Percentiles rank a stretch among this genome's conserved stretches.
Evolutionary conservation across 2,797 vertebrate species (phyloP).

Genomic region (Enteromius trimaculatus): DNA sequence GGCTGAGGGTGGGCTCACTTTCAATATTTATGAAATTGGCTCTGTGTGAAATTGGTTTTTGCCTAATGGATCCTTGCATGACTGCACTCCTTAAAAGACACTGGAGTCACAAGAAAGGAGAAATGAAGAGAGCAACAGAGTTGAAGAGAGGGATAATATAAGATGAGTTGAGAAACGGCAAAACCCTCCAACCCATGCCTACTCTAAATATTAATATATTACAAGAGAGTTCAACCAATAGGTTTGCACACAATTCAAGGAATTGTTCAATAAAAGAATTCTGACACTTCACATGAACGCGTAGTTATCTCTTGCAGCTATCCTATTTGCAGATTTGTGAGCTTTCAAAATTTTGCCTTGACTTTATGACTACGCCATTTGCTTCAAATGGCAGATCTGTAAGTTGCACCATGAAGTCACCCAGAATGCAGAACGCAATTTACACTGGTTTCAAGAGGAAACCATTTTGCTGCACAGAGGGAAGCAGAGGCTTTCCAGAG

Average conservation of each 20-base stretch:
- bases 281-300: slow-evolving; percentile 19
- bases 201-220: slow-evolving; percentile 11
- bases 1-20: slow-evolving; percentile 77
- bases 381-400: slow-evolving; percentile 35
- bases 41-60: slow-evolving; percentile 87
- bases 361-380: slow-evolving; percentile 38
- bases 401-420: slow-evolving; percentile 28
- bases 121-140: slow-evolving; percentile 60
- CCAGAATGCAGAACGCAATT: slow-evolving; percentile 22
- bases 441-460: slow-evolving; percentile 10
- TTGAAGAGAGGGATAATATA: slow-evolving; percentile 39
- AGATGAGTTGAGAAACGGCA: slow-evolving; percentile 29
- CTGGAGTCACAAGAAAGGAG: slow-evolving; percentile 69
- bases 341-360: slow-evolving; percentile 10
- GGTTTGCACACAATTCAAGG: neutral
- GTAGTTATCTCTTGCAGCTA: neutral
- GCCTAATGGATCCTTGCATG: slow-evolving; percentile 84
- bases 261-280: slow-evolving; percentile 1
- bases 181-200: slow-evolving; percentile 11
- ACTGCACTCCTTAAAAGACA: slow-evolving; percentile 75
- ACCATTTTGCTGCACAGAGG: slow-evolving; percentile 31
- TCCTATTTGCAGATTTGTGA: slow-evolving; percentile 13
- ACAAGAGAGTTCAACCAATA: neutral
- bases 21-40: slow-evolving; percentile 88
- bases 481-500: slow-evolving; percentile 40